Base-by-base conservation (phyloP, 92 coral and sea anemone species). In the Montipora capitata region DNA sequence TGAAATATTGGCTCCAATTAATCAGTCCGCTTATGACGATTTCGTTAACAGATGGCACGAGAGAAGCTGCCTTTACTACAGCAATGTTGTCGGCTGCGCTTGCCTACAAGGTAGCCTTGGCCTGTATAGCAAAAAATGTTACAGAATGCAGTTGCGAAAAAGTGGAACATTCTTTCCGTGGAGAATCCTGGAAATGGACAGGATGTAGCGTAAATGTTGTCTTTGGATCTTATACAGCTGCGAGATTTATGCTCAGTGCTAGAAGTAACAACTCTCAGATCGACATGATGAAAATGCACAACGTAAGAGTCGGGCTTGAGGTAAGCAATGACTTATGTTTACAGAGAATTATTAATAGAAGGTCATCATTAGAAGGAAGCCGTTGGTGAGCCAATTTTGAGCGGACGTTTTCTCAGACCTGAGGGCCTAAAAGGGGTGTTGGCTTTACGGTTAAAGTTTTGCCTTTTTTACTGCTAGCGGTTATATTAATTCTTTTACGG, bases 1-100 rank as follows among this genome's bases (percentile, higher is more conserved):
- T 27, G 35, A 27, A 27, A 27, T 27, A 27, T 27, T 2, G 35
- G 35, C 35, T 27, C 35, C 12, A 7, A 51, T 51, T 51, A 51
- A 51, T 51, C 12, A 51, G 12, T 51, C 57, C 57, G 12, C 7
- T 51, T 10, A 15, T 61, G 66, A 13, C 15, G 17, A 17, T 13
- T 63, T 58, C 16, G 52, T 54, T 39, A 2, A 40, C 80, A 85
- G 83, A 49, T 49, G 76, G 83, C 48, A 76, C 83, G 1, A 87
- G 42, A 87, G 94, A 91, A 64, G 92, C 82, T 3, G 94, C 91
- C 4, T 91, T 91, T 77, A 74, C 90, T 13, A 76, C 77, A 16
- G 94, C 94, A 45, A 54, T 87, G 38, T 58, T 87, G 39, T 88
- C 91, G 8, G 80, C 85, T 20, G 81, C 88, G 15, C 82, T 91